Evolutionary conservation across 1,140 invertebrate genomes (phyloP).

Genomic region (Oryctes rhinoceros): DNA sequence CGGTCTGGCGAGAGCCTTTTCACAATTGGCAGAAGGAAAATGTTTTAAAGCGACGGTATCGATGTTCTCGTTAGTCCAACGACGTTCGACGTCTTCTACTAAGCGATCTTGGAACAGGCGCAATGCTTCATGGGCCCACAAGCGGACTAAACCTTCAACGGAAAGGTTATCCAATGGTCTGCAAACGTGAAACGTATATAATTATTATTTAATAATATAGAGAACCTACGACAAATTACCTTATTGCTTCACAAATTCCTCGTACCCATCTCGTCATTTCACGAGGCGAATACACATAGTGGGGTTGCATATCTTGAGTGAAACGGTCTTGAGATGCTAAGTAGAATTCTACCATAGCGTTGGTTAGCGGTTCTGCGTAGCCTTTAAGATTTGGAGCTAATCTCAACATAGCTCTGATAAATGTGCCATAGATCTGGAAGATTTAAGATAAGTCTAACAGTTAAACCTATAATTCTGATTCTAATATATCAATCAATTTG

Average conservation of each 20-base stretch:
- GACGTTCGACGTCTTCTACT: slow-evolving; percentile 92
- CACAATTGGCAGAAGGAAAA: slow-evolving; percentile 89
- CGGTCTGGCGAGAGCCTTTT: slow-evolving; percentile 86
- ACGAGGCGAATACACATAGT: slow-evolving; percentile 99
- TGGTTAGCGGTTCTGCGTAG: slow-evolving; percentile 95
- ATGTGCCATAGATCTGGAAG: slow-evolving; percentile 90
- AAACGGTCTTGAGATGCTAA: slow-evolving; percentile 96
- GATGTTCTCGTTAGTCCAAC: slow-evolving; percentile 99
- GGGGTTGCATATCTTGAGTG: slow-evolving; percentile 99
- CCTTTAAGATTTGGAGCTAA: slow-evolving; percentile 88
- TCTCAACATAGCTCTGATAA: slow-evolving; percentile 96
- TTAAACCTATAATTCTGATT: too few relatives aligned
- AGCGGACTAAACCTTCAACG: slow-evolving; percentile 92
- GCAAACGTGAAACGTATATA: not conserved
- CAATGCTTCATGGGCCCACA: slow-evolving; percentile 99
- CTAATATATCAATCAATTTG: too few relatives aligned
- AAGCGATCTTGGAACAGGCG: slow-evolving; percentile 96
- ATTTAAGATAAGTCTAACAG: not conserved
- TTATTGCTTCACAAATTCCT: slow-evolving; percentile 98
- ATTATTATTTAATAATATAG: not conserved
- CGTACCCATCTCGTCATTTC: slow-evolving; percentile 99
- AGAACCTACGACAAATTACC: slow-evolving; percentile 57
- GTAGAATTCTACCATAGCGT: slow-evolving; percentile 99
- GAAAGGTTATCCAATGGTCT: slow-evolving; percentile 89
- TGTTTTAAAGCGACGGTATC: slow-evolving; percentile 93